A percentile compares a stretch with the other conserved stretches of the same genome.
Conservation (phyloP, 2,113 vertebrate species). For the Phyllostomus hastatus region DNA sequence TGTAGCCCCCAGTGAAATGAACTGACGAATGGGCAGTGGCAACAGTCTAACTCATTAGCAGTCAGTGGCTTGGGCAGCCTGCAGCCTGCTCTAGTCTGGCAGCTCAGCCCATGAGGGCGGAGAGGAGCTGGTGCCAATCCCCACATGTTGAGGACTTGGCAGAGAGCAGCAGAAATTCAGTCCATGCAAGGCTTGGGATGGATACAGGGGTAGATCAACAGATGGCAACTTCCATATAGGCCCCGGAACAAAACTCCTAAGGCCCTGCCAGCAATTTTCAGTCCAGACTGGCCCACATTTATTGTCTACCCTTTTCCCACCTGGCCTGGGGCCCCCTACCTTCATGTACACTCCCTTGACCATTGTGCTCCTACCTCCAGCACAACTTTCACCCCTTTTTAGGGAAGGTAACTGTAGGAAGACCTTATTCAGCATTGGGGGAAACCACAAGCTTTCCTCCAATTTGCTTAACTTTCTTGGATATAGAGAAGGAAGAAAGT, state of each 20-base stretch:
- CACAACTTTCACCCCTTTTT: background rate
- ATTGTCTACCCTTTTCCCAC: background rate
- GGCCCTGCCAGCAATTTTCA: background rate
- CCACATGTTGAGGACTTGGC: background rate
- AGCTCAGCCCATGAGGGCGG: background rate
- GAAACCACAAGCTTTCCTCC: background rate
- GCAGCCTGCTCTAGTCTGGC: background rate
- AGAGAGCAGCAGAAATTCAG: constrained; percentile 6
- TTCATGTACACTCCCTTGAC: background rate
- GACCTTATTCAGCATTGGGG: background rate
- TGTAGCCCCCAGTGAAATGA: background rate
- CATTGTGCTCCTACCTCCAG: background rate
- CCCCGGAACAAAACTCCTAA: background rate
- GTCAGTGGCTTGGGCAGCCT: background rate
- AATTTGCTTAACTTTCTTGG: background rate
- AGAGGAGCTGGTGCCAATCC: constrained; percentile 8
- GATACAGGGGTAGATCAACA: background rate
- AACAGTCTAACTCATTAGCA: background rate
- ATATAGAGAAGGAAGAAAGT: background rate
- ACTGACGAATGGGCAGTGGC: background rate
- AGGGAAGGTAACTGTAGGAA: background rate
- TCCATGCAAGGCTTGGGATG: background rate
- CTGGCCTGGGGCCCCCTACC: background rate
- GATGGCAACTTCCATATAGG: background rate
- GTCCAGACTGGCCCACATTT: background rate